Percentiles rank a stretch among this genome's conserved stretches.
These are phyloP conservation scores for Chironomus tepperi DNA, from an alignment of 1,140 invertebrate species.

Conservation along the genomic window DNA sequence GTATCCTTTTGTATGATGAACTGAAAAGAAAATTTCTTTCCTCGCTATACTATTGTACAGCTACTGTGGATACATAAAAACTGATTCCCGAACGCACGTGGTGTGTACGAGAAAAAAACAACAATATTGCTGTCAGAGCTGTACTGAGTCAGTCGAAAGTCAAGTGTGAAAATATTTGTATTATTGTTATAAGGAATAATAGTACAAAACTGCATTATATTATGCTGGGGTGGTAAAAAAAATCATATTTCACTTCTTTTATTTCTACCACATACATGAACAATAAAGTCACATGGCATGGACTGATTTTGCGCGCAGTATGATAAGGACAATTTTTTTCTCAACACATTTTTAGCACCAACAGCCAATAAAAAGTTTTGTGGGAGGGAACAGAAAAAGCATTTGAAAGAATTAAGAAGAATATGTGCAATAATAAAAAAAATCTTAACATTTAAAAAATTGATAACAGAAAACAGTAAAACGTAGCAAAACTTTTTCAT, in stretches of 20 bases:
- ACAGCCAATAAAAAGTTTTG: constrained; percentile 10
- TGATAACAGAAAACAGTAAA: too few species aligned
- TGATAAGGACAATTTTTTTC: constrained; percentile 21
- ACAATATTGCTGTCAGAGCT: not conserved
- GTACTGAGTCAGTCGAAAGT: not conserved
- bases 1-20: not conserved
- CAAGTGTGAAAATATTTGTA: not conserved
- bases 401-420: not conserved
- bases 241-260: not conserved
- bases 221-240: not conserved
- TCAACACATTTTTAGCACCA: not conserved
- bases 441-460: too few species aligned
- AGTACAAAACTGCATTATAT: too few species aligned
- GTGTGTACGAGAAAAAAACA: not conserved
- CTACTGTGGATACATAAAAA: not conserved
- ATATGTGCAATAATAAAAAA: too few species aligned
- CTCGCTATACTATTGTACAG: too few species aligned
- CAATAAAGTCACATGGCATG: constrained; percentile 10
- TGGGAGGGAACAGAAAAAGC: not conserved
- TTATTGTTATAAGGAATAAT: not conserved
- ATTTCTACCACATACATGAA: not conserved
- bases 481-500: not conserved
- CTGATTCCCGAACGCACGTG: not conserved
- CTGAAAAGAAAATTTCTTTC: not conserved
- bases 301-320: constrained; percentile 3